Base-by-base conservation (phyloP, 2,888 invertebrate species). In the Heliconius erato region DNA sequence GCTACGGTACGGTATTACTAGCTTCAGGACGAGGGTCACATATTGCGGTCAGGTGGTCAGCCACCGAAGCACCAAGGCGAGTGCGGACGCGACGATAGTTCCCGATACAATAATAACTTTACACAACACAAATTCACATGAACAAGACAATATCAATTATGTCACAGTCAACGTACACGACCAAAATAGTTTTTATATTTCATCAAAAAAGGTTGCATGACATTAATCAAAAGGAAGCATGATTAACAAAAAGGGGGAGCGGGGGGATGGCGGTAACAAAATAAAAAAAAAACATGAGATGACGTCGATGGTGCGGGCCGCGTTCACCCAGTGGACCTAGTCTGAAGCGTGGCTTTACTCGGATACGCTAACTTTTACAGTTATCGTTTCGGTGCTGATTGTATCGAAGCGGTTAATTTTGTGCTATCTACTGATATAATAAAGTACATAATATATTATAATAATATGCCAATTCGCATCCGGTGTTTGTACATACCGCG, bases 91-190 rank as follows among this genome's bases (percentile, higher is more conserved):
- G 93, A 91, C 92, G 93, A 89, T 91, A 90, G 89, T 86, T 88
- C 91, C 91, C 92, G 92, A 87, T 89, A 90, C 87, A 86, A 85
- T 84, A 85, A 87, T 87, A 85, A 86, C 87, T 91, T 92, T 93
- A 94, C 95, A 95, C 95, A 94, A 96, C 95, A 96, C 95, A 96
- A 95, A 95, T 95, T 94, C 95, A 96, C 95, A 95, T 94, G 92
- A 94, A 95, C 95, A 95, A 95, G 95, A 95, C 95, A 95, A 91
- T 92, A 89, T 89, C 88, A 91, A 93, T 90, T 91, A 92, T 90
- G 91, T 91, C 90, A 93, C 92, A 94, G 90, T 92, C 90, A 92
- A 94, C 90, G 90, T 92, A 94, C 92, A 95, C 96, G 96, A 96
- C 96, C 96, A 96, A 96, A 96, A 96, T 96, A 93, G 96, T 95